Evolutionary conservation across 2,797 vertebrate genomes (phyloP), one percentile per base, ranked within the genome.

Genomic region (Lepilemur septentrionalis): DNA sequence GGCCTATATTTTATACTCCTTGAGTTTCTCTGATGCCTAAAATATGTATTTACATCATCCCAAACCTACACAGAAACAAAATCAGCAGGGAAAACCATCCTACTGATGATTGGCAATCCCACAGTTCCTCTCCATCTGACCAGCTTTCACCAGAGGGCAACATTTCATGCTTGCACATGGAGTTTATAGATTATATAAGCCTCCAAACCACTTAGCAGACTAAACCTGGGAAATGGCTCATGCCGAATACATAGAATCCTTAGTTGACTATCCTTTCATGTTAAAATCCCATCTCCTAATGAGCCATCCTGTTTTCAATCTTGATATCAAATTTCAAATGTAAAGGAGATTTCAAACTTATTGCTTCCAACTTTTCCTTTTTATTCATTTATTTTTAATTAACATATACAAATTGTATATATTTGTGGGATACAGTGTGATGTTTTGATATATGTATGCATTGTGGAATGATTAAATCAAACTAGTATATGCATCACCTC

Each of bases 41-140:
- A 94, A 95, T 95, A 95, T 73, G 22, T 91, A 70, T 88, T 94
- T 91, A 85, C 41, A 63, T 95, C 89, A 95, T 93, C 78, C 25
- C 72, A 93, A 43, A 72, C 67, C 67, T 63, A 97, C 28, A 92
- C 43, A 87, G 89, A 95, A 94, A 94, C 59, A 96, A 89, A 94
- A 81, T 95, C 90, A 96, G 79, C 63, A 91, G 38, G 70, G 41
- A 94, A 96, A 93, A 91, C 38, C 50, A 83, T 89, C 63, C 82
- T n/a, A 92, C 35, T 93, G 92, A 85, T 96, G 67, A 95, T 7
- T 85, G 88, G 63, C 78, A 95, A 91, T 82, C 69, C 89, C 87
- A 93, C 52, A 78, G 52, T 46, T 97, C 63, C 83, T 89, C 76
- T 81, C 92, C 87, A 93, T 89, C 88, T 96, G 88, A 91, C 70